Evolutionary conservation across 2,113 vertebrate genomes (phyloP).

Genomic region (Poeciliopsis occidentalis): DNA sequence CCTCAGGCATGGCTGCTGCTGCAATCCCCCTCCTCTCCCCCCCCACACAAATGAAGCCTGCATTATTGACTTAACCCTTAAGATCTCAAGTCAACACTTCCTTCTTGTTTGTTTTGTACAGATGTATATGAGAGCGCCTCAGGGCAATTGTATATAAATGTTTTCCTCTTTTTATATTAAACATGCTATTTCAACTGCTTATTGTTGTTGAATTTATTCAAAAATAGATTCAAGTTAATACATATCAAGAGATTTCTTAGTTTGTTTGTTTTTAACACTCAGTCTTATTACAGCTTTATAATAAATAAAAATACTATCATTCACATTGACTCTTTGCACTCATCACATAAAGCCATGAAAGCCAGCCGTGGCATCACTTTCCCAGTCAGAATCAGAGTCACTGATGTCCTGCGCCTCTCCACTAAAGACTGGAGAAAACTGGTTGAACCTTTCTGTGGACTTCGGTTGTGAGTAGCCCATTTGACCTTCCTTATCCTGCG

Average conservation of each 20-base stretch:
- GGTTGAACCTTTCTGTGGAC: constrained; percentile 54
- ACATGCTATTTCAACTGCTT: constrained; percentile 62
- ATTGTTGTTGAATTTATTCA: constrained; percentile 36
- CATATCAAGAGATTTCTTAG: not conserved
- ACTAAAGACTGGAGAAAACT: constrained; percentile 76
- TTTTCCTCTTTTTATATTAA: constrained; percentile 76
- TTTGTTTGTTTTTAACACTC: not conserved
- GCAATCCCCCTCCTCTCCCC: not conserved
- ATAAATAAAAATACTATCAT: constrained; percentile 66
- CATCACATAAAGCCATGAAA: constrained; percentile 72
- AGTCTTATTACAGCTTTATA: constrained; percentile 44
- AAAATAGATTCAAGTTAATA: not conserved
- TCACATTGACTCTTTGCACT: not conserved
- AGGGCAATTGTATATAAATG: constrained; percentile 73
- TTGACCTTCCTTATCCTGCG: constrained; percentile 51
- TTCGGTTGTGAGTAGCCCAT: constrained; percentile 46
- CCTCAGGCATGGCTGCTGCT: constrained; percentile 63
- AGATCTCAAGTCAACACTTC: constrained; percentile 36
- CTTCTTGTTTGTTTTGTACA: constrained; percentile 72
- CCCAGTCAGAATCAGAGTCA: constrained; percentile 86
- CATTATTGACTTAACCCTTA: constrained; percentile 50
- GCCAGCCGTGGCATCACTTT: constrained; percentile 79
- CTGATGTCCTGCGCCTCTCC: constrained; percentile 74
- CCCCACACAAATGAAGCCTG: constrained; percentile 41
- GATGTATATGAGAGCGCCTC: constrained; percentile 67